Evolutionary conservation across 2,797 vertebrate genomes (phyloP).

Genomic region (Taeniopygia guttata): DNA sequence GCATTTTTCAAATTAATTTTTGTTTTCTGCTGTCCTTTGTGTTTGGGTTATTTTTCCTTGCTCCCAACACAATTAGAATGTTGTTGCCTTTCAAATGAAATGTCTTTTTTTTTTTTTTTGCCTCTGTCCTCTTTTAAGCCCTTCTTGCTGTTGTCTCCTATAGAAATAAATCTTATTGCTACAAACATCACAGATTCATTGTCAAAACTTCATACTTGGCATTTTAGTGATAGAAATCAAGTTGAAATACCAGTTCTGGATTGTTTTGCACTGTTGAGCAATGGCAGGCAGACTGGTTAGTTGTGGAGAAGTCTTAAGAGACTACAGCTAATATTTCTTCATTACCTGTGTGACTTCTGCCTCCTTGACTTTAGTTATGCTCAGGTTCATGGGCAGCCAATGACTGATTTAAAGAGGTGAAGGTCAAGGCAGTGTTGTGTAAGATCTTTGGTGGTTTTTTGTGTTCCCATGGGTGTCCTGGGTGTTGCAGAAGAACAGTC

Average conservation of each 20-base stretch:
- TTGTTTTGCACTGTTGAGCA: not conserved
- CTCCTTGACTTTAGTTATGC: not conserved
- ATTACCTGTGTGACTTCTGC: not conserved
- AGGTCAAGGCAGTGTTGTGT: not conserved
- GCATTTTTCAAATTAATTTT: not conserved
- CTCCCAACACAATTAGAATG: not conserved
- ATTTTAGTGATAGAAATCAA: not conserved
- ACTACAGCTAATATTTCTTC: not conserved
- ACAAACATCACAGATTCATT: not conserved
- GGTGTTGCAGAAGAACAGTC: not conserved
- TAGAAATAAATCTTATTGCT: not conserved
- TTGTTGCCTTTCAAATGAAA: not conserved
- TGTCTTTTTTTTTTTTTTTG: not conserved
- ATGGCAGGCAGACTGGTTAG: not conserved
- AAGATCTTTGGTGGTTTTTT: not conserved
- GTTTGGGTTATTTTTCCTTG: not conserved
- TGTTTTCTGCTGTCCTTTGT: slow-evolving; percentile 12
- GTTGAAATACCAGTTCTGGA: not conserved
- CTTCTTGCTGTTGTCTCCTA: not conserved
- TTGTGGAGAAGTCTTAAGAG: not conserved
- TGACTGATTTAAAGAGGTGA: not conserved
- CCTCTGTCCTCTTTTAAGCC: not conserved
- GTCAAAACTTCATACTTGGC: not conserved
- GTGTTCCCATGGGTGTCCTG: not conserved
- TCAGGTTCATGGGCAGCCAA: not conserved